Evolutionary conservation across 2,888 invertebrate species (phyloP).

Genomic region (Troilus luridus): DNA sequence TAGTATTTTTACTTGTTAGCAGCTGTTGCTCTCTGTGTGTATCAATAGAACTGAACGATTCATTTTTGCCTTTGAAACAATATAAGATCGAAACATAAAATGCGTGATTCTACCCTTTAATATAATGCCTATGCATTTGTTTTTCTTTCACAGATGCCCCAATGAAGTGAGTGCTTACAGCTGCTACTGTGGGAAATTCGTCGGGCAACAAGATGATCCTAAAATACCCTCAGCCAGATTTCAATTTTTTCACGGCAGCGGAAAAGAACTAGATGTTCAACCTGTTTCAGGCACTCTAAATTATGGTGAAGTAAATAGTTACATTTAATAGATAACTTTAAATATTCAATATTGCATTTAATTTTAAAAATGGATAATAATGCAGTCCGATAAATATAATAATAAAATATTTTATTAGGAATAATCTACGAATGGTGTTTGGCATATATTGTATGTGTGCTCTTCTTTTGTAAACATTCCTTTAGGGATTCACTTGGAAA

Average conservation of each 20-base stretch:
- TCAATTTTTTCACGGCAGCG: background rate
- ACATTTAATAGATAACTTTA: background rate
- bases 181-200: background rate
- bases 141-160: background rate
- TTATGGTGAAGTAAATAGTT: conserved; percentile 27
- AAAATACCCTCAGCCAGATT: background rate
- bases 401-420: no score
- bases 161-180: background rate
- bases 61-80: no score
- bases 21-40: no score
- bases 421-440: no score
- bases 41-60: no score
- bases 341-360: background rate
- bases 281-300: background rate
- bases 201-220: background rate
- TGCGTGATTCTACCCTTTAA: background rate
- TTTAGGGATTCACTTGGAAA: no score
- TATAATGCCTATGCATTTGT: background rate
- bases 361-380: background rate
- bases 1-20: no score
- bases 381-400: no score
- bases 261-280: conserved; percentile 7
- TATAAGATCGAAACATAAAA: background rate
- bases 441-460: no score
- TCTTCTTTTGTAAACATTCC: no score